phyloP scores from a whole-genome alignment of 2,888 invertebrate species.

The Cephalotes varians region DNA sequence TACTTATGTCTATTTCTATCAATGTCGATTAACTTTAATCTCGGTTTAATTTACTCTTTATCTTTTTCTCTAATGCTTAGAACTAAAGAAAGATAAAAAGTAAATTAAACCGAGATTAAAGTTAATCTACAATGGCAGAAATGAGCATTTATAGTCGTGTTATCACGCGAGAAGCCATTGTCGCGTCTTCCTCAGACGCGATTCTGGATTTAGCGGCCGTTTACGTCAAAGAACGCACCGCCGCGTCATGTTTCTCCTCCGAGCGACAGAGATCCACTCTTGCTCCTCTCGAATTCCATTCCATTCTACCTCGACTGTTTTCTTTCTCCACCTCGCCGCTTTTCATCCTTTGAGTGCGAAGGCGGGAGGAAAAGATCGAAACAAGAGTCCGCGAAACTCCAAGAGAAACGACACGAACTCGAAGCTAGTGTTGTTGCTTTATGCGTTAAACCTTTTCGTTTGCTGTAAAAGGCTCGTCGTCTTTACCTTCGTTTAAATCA shows the following conservation, averaged over 20 bases:
- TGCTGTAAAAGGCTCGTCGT: background rate
- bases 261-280: background rate
- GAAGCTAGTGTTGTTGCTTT: background rate
- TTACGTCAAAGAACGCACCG: constrained; percentile 35
- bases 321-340: constrained; percentile 5
- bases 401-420: constrained; percentile 24
- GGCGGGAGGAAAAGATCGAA: constrained; percentile 22
- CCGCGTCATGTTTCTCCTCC: constrained; percentile 25
- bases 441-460: constrained; percentile 12
- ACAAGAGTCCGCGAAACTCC: background rate
- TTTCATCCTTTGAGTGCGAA: constrained; percentile 32
- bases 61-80: too few relatives aligned
- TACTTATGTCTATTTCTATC: too few relatives aligned
- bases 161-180: background rate
- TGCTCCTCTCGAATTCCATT: constrained; percentile 33
- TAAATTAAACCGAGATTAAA: too few relatives aligned
- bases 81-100: too few relatives aligned
- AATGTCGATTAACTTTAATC: too few relatives aligned
- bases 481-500: background rate
- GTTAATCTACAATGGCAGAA: too few relatives aligned
- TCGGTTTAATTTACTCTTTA: too few relatives aligned
- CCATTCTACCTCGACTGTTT: constrained; percentile 26
- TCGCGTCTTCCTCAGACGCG: background rate
- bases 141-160: too few relatives aligned
- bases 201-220: constrained; percentile 3